Evolutionary conservation across 2,797 vertebrate genomes (phyloP).

Genomic region (Lateolabrax maculatus): DNA sequence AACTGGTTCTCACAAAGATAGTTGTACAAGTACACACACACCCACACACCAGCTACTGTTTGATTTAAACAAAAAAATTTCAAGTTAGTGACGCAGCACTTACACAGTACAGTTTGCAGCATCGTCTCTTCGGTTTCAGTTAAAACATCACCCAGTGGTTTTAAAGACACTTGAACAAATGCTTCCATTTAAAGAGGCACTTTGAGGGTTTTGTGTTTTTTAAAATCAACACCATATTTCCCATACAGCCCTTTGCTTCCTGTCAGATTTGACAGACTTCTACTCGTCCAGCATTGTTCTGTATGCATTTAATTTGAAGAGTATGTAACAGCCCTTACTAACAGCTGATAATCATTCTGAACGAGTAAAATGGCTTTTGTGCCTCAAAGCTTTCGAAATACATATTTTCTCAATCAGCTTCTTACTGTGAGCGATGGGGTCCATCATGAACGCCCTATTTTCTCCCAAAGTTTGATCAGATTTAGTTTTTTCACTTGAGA

Average conservation of each 20-base stretch:
- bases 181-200: conserved; percentile 32
- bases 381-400: background rate
- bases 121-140: background rate
- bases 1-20: too few species aligned
- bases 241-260: background rate
- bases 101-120: background rate
- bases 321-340: background rate
- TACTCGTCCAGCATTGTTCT: conserved; percentile 16
- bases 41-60: conserved; percentile 1
- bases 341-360: background rate
- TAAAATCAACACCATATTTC: conserved; percentile 25
- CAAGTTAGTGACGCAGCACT: conserved; percentile 1
- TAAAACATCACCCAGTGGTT: background rate
- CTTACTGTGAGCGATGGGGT: background rate
- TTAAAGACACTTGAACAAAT: conserved; percentile 18
- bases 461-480: background rate
- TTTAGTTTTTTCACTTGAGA: background rate
- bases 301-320: conserved; percentile 1
- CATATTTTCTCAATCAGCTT: conserved; percentile 1
- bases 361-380: background rate
- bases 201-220: conserved; percentile 34
- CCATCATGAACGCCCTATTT: background rate
- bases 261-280: conserved; percentile 5
- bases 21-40: too few species aligned
- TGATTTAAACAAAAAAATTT: conserved; percentile 14